phyloP scores from a whole-genome alignment of 2,797 vertebrate genomes.

The Gadopsis bispinosus region DNA sequence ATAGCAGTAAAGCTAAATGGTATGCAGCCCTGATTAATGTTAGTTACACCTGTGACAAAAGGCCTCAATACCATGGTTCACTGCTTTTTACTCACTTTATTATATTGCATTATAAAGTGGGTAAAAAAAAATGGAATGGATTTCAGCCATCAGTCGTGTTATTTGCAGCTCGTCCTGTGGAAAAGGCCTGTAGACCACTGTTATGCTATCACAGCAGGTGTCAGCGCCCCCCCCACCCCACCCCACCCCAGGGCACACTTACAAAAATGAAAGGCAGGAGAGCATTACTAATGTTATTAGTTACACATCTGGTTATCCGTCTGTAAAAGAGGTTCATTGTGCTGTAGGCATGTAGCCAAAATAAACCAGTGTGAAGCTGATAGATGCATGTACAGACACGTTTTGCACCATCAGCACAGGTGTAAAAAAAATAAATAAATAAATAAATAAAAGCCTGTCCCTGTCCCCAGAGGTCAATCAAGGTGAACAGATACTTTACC shows the following conservation, averaged over 20 bases:
- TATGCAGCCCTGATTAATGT: neutral
- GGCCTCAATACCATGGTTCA: no score
- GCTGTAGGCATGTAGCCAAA: no score
- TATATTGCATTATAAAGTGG: neutral
- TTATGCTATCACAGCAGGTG: no score
- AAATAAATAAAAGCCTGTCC: neutral
- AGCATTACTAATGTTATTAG: neutral
- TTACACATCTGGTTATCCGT: neutral
- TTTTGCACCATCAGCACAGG: neutral
- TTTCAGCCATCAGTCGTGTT: no score
- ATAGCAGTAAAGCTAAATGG: neutral
- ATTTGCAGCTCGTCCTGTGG: no score
- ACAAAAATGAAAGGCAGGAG: no score
- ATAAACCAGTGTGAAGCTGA: neutral
- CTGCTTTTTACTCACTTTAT: no score
- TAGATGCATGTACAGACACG: no score
- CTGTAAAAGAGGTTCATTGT: neutral
- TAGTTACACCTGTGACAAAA: neutral
- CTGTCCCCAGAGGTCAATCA: neutral
- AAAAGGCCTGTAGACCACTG: no score
- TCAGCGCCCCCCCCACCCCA: no score
- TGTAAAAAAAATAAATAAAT: neutral
- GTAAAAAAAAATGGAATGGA: neutral
- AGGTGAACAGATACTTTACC: constrained; percentile 51
- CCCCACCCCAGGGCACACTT: no score